Evolutionary conservation across 2,113 vertebrate species (phyloP).

Genomic region (Sinocyclocheilus anshuiensis): DNA sequence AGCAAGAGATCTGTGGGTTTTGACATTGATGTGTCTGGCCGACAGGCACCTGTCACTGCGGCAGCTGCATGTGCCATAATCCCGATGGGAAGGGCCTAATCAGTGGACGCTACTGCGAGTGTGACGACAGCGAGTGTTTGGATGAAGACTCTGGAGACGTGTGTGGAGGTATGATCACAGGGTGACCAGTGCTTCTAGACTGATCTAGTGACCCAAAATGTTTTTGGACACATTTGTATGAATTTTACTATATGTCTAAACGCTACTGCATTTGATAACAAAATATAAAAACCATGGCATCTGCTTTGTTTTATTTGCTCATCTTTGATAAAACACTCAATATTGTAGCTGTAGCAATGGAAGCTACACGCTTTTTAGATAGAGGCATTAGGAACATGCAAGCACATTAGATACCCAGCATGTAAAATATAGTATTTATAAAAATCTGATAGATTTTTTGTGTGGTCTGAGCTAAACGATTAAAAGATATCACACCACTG

Average conservation of each 20-base stretch:
- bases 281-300: not conserved
- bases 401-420: not conserved
- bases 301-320: not conserved
- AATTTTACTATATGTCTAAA: not conserved
- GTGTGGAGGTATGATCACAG: conserved; percentile 86
- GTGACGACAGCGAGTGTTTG: conserved; percentile 93
- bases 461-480: not conserved
- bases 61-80: conserved; percentile 89
- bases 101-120: conserved; percentile 92
- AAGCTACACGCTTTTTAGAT: not conserved
- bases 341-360: not conserved
- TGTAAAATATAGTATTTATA: not conserved
- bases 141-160: conserved; percentile 94
- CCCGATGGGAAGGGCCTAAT: conserved; percentile 81
- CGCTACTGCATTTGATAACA: too few relatives aligned
- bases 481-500: not conserved
- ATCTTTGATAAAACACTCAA: not conserved
- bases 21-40: conserved; percentile 38
- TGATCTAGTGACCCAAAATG: not conserved
- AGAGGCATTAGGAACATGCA: not conserved
- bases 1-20: conserved; percentile 10
- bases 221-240: not conserved
- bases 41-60: conserved; percentile 90
- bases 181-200: not conserved
- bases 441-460: too few relatives aligned